Evolutionary conservation across 2,797 vertebrate genomes (phyloP).

Genomic region (Chelon auratus): DNA sequence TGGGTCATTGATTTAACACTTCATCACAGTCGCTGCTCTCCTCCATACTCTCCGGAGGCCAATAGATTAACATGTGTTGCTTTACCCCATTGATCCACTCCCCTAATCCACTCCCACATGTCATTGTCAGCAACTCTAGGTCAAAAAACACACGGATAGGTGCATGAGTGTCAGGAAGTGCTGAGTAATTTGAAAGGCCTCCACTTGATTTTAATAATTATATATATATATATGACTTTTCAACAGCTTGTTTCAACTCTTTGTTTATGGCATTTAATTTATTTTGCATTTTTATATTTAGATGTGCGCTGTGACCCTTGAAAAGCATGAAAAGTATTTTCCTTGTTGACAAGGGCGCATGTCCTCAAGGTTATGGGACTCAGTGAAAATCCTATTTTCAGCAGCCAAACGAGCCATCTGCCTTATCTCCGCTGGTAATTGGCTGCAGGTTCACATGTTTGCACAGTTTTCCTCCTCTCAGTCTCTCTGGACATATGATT

Average conservation of each 20-base stretch:
- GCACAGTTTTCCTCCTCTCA: slow-evolving; percentile 31
- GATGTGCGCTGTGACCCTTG: slow-evolving; percentile 46
- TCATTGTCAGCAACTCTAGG: slow-evolving; percentile 50
- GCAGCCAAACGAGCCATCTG: slow-evolving; percentile 72
- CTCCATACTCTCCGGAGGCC: slow-evolving; percentile 18
- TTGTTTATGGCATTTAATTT: slow-evolving; percentile 26
- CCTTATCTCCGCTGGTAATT: slow-evolving; percentile 69
- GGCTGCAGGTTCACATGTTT: slow-evolving; percentile 55
- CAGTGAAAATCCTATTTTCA: slow-evolving; percentile 75
- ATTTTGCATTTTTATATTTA: slow-evolving; percentile 55
- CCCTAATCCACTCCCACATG: slow-evolving; percentile 55
- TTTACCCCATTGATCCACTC: slow-evolving; percentile 55
- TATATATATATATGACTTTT: background rate
- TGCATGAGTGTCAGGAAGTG: background rate
- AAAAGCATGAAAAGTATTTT: slow-evolving; percentile 35
- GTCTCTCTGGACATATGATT: slow-evolving; percentile 39
- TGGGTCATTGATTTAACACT: slow-evolving; percentile 15
- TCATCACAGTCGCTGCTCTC: slow-evolving; percentile 20
- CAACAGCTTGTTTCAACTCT: background rate
- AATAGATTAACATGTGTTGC: slow-evolving; percentile 43
- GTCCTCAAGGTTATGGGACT: slow-evolving; percentile 69
- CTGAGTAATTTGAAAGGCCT: slow-evolving; percentile 1
- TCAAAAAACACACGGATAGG: slow-evolving; percentile 41
- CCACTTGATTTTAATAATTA: too few species aligned
- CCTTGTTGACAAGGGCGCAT: slow-evolving; percentile 44